phyloP scores from a whole-genome alignment of 2,113 vertebrate species.

The Salminus brasiliensis region DNA sequence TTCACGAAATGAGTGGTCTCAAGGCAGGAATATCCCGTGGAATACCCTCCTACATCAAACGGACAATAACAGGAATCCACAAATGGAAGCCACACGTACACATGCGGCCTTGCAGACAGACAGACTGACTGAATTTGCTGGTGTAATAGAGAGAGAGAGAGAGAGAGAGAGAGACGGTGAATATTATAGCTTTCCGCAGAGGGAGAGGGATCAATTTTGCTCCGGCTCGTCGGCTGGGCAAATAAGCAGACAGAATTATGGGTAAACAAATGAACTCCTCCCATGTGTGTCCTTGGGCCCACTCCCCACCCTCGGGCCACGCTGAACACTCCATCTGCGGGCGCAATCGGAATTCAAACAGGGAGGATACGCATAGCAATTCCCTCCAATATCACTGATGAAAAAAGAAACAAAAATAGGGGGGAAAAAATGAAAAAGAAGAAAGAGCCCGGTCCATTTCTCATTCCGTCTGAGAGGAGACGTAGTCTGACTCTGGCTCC shows the following conservation, averaged over 20 bases:
- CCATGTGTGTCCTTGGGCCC: constrained; percentile 36
- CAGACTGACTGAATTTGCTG: background rate
- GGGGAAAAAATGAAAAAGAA: background rate
- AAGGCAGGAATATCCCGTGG: no score
- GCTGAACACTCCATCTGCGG: constrained; percentile 8
- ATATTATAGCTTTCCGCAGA: constrained; percentile 12
- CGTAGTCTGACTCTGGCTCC: background rate
- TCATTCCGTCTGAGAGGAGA: background rate
- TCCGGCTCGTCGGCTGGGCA: constrained; percentile 25
- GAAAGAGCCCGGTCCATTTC: constrained; percentile 26
- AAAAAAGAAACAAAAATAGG: background rate
- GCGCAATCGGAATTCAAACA: constrained; percentile 41
- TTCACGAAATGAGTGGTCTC: no score
- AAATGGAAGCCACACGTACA: background rate
- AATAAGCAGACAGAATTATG: constrained; percentile 45
- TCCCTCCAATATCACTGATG: constrained; percentile 37
- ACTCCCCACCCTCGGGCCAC: constrained; percentile 16
- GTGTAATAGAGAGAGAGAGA: background rate
- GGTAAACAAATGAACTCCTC: constrained; percentile 60
- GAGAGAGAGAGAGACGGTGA: background rate
- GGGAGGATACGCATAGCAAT: background rate
- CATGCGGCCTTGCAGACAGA: background rate
- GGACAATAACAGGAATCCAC: background rate
- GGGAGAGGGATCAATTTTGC: constrained; percentile 50
- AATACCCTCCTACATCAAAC: no score